phyloP scores from a whole-genome alignment of 1,140 invertebrate species.

The Diploscapter pachys region DNA sequence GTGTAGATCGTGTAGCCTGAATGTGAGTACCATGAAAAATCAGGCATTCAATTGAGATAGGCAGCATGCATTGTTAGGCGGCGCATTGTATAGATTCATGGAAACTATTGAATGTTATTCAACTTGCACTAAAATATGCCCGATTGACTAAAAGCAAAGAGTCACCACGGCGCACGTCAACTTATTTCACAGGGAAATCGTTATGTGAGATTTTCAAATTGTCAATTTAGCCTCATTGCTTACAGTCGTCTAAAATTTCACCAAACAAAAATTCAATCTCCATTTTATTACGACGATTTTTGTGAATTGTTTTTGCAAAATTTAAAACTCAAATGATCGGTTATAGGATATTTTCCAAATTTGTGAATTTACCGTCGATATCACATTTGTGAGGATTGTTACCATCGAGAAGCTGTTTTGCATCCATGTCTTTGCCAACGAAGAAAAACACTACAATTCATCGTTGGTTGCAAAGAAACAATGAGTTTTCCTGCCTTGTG shows the following conservation, averaged over 20 bases:
- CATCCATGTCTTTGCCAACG: conserved; percentile 76
- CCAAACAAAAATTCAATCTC: no score
- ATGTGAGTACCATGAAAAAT: conserved; percentile 37
- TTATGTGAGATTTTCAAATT: no score
- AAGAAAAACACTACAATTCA: conserved; percentile 79
- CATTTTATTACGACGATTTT: no score
- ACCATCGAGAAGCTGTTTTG: conserved; percentile 69
- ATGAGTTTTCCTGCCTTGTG: conserved; percentile 67
- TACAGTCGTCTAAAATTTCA: no score
- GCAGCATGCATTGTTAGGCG: no score
- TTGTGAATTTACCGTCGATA: background rate
- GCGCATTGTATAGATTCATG: no score
- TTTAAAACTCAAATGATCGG: background rate
- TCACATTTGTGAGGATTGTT: conserved; percentile 40
- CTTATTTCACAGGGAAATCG: conserved; percentile 53
- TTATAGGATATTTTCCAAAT: background rate
- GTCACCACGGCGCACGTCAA: conserved; percentile 17
- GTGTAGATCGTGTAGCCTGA: conserved; percentile 73
- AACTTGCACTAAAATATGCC: no score
- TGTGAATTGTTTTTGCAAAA: background rate
- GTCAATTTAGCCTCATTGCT: no score
- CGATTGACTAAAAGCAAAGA: no score
- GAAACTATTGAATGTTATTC: no score
- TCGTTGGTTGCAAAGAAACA: conserved; percentile 25
- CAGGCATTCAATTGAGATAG: conserved; percentile 57